Conservation (phyloP, 2,888 invertebrate genomes). For the Willowsia nigromaculata region DNA sequence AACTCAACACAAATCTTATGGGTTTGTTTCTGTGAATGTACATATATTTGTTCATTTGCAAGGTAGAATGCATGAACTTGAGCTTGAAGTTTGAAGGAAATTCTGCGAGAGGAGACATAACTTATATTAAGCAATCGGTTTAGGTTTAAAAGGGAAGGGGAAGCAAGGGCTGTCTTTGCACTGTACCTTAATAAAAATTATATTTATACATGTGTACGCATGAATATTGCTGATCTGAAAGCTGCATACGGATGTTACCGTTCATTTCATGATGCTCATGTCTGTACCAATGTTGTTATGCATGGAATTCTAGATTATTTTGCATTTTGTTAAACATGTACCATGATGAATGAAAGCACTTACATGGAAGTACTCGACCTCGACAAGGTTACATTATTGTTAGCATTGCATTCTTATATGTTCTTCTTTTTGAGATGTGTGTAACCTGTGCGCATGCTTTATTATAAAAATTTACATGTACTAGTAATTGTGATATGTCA, state of each 20-base stretch:
- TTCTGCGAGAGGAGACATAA: background rate
- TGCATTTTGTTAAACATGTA: background rate
- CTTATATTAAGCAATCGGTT: background rate
- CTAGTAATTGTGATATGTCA: too few relatives aligned
- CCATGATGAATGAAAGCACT: background rate
- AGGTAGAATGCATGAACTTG: slow-evolving; percentile 36
- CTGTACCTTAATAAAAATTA: background rate
- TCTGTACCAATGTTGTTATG: too few relatives aligned
- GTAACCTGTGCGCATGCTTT: too few relatives aligned
- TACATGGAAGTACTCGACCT: background rate
- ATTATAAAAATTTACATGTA: too few relatives aligned
- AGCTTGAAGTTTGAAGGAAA: slow-evolving; percentile 64
- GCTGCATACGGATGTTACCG: too few relatives aligned
- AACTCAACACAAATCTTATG: background rate
- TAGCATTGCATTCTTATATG: too few relatives aligned
- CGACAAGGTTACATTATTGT: background rate
- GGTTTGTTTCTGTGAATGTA: background rate
- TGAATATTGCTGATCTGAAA: too few relatives aligned
- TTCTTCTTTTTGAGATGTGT: too few relatives aligned
- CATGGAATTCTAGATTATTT: too few relatives aligned
- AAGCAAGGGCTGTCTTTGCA: background rate
- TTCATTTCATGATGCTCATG: too few relatives aligned
- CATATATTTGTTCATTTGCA: background rate
- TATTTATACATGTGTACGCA: background rate
- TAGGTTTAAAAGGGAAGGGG: background rate